phyloP scores from a whole-genome alignment of 2,888 invertebrate species.

The Agrotis puta region DNA sequence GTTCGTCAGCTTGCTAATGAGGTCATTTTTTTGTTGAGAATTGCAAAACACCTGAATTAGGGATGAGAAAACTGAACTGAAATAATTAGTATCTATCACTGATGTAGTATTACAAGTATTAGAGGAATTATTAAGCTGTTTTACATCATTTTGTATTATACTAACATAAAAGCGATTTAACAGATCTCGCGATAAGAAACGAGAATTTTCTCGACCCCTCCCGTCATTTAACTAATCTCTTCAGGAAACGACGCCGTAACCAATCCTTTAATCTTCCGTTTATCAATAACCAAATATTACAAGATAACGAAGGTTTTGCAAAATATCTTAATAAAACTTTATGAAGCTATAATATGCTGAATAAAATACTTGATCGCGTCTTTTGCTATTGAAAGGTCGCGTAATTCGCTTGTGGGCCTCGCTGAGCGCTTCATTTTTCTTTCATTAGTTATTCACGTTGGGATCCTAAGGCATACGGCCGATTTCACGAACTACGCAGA shows the following conservation, averaged over 20 bases:
- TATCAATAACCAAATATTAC: constrained; percentile 72
- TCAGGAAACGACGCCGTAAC: constrained; percentile 17
- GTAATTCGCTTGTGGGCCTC: constrained; percentile 65
- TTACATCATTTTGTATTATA: constrained; percentile 6
- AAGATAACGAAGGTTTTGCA: constrained; percentile 69
- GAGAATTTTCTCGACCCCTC: constrained; percentile 21
- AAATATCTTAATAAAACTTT: constrained; percentile 75
- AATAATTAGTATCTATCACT: not conserved
- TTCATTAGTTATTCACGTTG: constrained; percentile 75
- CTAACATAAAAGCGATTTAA: constrained; percentile 28
- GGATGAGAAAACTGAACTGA: not conserved
- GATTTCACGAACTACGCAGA: constrained; percentile 69
- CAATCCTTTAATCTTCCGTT: constrained; percentile 40
- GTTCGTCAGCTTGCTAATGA: constrained; percentile 42
- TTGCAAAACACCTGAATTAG: constrained; percentile 11
- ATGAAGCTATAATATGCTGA: constrained; percentile 75
- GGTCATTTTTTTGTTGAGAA: constrained; percentile 24
- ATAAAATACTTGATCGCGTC: constrained; percentile 75
- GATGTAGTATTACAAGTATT: not conserved
- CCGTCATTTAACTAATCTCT: constrained; percentile 30
- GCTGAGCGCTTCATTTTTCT: constrained; percentile 74
- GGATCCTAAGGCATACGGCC: constrained; percentile 49
- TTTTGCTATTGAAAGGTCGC: constrained; percentile 67
- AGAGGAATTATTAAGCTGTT: not conserved
- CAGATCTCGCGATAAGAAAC: constrained; percentile 31